A percentile compares a stretch with the other conserved stretches of the same genome.
Conservation (phyloP, 1,140 invertebrate species). For the Cydia fagiglandana region DNA sequence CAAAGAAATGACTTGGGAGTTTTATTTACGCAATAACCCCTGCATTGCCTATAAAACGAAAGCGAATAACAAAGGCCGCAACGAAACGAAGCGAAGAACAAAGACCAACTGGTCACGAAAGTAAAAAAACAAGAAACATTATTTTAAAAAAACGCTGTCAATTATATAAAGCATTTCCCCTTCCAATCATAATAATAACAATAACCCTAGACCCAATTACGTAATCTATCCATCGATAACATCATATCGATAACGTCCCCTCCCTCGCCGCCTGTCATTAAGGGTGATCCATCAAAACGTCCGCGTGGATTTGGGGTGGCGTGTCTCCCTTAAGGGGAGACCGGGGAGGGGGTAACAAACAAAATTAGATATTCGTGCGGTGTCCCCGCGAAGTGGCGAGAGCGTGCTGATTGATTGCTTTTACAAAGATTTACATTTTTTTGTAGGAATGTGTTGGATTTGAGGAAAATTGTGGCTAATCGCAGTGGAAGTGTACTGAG, state of each 20-base stretch:
- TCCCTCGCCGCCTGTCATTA: slow-evolving; percentile 76
- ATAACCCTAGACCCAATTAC: slow-evolving; percentile 18
- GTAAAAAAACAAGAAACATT: background rate
- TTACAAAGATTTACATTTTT: slow-evolving; percentile 65
- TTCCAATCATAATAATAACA: background rate
- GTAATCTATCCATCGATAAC: slow-evolving; percentile 41
- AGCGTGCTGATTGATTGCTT: slow-evolving; percentile 74
- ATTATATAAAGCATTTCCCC: background rate
- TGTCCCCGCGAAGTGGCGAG: slow-evolving; percentile 67
- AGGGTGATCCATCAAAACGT: slow-evolving; percentile 79
- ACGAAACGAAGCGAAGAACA: too few species aligned
- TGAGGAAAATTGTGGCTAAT: slow-evolving; percentile 10
- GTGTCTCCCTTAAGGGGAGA: slow-evolving; percentile 50
- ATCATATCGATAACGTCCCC: slow-evolving; percentile 53
- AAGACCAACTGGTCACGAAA: background rate
- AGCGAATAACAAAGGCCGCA: too few species aligned
- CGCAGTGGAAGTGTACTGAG: background rate
- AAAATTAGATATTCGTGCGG: slow-evolving; percentile 78
- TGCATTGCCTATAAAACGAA: too few species aligned
- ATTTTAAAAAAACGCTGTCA: background rate
- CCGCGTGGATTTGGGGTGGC: slow-evolving; percentile 73
- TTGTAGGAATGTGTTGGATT: slow-evolving; percentile 29
- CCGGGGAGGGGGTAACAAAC: slow-evolving; percentile 58
- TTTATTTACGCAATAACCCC: too few species aligned
- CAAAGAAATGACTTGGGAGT: too few species aligned